Percentiles rank a stretch among this genome's conserved stretches.
Evolutionary conservation across 2,113 vertebrate genomes (phyloP).

Genomic region (Semicossyphus pulcher): DNA sequence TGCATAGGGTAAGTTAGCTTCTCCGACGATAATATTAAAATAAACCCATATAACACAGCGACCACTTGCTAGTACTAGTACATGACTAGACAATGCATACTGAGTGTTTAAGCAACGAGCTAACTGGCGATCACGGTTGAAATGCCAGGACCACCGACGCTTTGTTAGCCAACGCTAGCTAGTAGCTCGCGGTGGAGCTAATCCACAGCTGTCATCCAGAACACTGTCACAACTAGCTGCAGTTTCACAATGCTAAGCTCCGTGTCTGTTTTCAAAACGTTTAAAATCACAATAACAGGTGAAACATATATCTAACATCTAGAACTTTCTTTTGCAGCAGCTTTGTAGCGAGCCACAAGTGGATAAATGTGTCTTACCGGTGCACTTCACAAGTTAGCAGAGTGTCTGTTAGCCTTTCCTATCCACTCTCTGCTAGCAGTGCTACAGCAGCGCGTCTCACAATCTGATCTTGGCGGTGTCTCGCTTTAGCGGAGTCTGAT

Average conservation of each 20-base stretch:
- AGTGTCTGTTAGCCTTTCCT: conserved; percentile 54
- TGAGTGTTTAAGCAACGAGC: conserved; percentile 13
- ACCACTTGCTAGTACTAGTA: too few relatives aligned
- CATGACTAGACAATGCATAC: not conserved
- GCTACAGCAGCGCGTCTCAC: conserved; percentile 72
- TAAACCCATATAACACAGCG: too few relatives aligned
- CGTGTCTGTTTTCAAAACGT: not conserved
- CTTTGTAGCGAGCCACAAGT: not conserved
- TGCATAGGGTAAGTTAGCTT: not conserved
- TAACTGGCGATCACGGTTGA: conserved; percentile 9
- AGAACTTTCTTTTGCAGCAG: not conserved
- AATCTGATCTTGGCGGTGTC: conserved; percentile 88
- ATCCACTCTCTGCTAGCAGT: conserved; percentile 59
- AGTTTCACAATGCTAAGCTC: not conserved
- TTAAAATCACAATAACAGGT: not conserved
- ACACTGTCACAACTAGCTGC: conserved; percentile 24
- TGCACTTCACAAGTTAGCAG: conserved; percentile 65
- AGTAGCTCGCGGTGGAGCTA: conserved; percentile 53
- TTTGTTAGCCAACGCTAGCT: conserved; percentile 70
- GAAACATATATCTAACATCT: not conserved
- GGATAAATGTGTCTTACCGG: conserved; percentile 65
- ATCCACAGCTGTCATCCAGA: conserved; percentile 66
- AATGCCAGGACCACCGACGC: conserved; percentile 37
- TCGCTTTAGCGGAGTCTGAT: conserved; percentile 70
- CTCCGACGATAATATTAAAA: too few relatives aligned